phyloP scores from a whole-genome alignment of 2,888 invertebrate genomes.

The Limnephilus marmoratus region DNA sequence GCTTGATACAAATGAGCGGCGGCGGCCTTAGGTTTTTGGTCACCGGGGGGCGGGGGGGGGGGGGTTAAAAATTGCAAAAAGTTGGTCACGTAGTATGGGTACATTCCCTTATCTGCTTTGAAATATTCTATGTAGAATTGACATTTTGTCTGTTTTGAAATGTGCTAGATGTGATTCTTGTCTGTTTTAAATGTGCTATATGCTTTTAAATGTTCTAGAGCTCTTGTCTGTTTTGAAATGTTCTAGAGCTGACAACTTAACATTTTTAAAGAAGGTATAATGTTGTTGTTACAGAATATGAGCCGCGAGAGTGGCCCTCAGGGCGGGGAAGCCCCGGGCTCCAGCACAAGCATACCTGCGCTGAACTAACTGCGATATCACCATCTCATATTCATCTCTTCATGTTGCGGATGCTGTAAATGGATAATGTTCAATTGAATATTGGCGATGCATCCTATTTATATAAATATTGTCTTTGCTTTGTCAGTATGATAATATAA shows the following conservation, averaged over 20 bases:
- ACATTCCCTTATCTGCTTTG: no score
- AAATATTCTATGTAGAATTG: no score
- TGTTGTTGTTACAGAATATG: slow-evolving; percentile 71
- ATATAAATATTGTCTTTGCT: slow-evolving; percentile 45
- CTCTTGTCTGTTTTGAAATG: not conserved
- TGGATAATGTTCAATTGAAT: slow-evolving; percentile 13
- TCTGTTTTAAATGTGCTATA: no score
- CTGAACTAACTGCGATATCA: slow-evolving; percentile 69
- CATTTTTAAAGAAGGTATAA: slow-evolving; percentile 2
- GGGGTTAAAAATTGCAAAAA: no score
- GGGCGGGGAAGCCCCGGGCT: slow-evolving; percentile 81
- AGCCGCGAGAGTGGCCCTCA: slow-evolving; percentile 79
- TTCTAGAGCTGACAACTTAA: not conserved
- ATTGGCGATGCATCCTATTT: slow-evolving; percentile 36
- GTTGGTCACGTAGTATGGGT: no score
- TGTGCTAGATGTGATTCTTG: no score
- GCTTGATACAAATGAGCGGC: no score
- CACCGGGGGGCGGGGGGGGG: no score
- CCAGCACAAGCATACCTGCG: slow-evolving; percentile 75
- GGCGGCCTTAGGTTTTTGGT: no score
- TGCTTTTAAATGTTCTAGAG: not conserved
- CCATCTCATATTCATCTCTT: slow-evolving; percentile 5
- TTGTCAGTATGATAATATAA: slow-evolving; percentile 35
- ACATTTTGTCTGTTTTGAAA: no score
- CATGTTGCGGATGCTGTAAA: slow-evolving; percentile 26